Evolutionary conservation across 2,113 vertebrate genomes (phyloP), one percentile per base, ranked within the genome.

Genomic region (Silurus asotus): DNA sequence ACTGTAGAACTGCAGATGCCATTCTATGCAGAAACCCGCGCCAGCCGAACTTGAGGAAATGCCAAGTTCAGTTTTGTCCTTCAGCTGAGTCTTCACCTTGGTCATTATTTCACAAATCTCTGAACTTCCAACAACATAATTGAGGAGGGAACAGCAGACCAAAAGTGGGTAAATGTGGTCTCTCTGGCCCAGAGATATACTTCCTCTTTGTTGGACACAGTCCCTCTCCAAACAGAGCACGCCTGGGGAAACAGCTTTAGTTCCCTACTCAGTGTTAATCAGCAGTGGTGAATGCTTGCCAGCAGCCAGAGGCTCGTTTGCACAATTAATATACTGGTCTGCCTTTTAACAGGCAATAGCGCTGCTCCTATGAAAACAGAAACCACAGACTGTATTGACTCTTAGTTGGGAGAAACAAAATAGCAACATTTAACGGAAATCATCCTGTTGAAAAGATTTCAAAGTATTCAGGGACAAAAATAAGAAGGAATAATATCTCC

Each of bases 171-270:
- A 92, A 93, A 91, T 92, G 91, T 92, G 92, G 91, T n/a, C 89
- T 86, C 91, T 86, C 91, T 92, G 91, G 91, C 92, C 89, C 90
- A 78, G 88, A 84, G 88, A 92, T 91, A 92, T 93, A 94, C 93
- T 95, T 95, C 94, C 92, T 93, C 93, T 81, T 91, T 92, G 93
- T 92, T 94, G 94, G 93, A 94, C 90, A 90, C 90, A 49, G 79
- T 92, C 84, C 90, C 91, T 95, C 89, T 94, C 90, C 90, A 95
- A 94, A 94, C 93, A 95, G 90, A 69, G 90, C 88, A 93, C 93
- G 95, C 94, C 95, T 95, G 95, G 93, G 94, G 95, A 94, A 95
- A 95, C 95, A 95, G 90, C 90, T 88, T 93, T 90, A 69, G 87
- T 89, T 93, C 91, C 93, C 93, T 89, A 74, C 90, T 87, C 89